These are phyloP conservation scores for Drosophila antonietae DNA, from an alignment of 2,888 invertebrate genomes.

Conservation along the genomic window DNA sequence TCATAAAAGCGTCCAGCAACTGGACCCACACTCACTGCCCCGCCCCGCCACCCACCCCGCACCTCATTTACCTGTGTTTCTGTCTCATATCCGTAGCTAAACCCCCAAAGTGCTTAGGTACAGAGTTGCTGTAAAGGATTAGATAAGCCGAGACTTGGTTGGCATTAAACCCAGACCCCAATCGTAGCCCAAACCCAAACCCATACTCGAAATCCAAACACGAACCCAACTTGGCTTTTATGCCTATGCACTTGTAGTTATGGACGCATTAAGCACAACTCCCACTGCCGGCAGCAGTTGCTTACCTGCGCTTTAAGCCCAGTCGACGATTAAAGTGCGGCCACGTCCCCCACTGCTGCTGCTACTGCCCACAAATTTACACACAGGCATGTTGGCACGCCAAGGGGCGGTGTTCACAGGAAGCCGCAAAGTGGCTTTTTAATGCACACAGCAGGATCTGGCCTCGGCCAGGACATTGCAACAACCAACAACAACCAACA, in stretches of 20 bases:
- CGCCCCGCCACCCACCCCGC: not conserved
- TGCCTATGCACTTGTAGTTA: constrained; percentile 74
- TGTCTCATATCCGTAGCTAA: not conserved
- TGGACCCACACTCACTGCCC: constrained; percentile 44
- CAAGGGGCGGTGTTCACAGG: constrained; percentile 74
- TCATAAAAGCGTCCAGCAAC: constrained; percentile 65
- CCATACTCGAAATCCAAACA: constrained; percentile 13
- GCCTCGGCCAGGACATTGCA: constrained; percentile 37
- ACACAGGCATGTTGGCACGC: constrained; percentile 50
- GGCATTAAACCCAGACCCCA: constrained; percentile 43
- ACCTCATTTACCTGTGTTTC: no score
- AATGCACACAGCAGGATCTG: constrained; percentile 75
- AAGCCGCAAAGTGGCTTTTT: constrained; percentile 78
- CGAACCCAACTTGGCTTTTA: constrained; percentile 49
- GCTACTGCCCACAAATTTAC: constrained; percentile 65
- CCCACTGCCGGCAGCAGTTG: constrained; percentile 12
- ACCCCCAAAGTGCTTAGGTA: constrained; percentile 19
- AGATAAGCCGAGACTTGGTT: constrained; percentile 61
- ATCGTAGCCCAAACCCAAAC: not conserved
- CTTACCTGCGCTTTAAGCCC: constrained; percentile 45
- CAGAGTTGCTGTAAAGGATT: constrained; percentile 67
- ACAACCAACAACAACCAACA: constrained; percentile 9
- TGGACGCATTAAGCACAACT: constrained; percentile 34
- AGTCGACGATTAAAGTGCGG: constrained; percentile 55
- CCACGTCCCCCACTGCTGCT: constrained; percentile 3